phyloP scores from a whole-genome alignment of 2,797 vertebrate genomes.

The Urophycis tenuis region DNA sequence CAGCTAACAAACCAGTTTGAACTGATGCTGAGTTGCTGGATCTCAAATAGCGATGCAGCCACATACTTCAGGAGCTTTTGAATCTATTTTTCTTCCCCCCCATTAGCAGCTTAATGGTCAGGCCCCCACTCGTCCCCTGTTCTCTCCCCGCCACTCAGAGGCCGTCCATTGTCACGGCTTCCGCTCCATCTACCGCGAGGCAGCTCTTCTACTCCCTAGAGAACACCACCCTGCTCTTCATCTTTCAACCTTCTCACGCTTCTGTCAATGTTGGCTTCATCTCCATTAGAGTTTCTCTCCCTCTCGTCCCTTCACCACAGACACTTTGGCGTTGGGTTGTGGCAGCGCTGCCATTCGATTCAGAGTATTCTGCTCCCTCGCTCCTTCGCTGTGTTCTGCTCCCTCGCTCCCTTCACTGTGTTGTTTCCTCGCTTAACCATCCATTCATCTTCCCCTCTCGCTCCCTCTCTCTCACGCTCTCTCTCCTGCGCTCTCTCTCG shows the following conservation, averaged over 20 bases:
- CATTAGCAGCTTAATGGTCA: no score
- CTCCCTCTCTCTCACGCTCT: slow-evolving; percentile 41
- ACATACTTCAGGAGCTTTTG: no score
- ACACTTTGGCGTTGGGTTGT: no score
- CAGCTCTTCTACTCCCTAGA: neutral
- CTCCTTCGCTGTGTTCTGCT: neutral
- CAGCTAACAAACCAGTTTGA: no score
- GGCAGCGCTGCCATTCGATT: neutral
- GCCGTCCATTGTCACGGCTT: no score
- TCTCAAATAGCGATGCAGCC: no score
- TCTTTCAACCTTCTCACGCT: neutral
- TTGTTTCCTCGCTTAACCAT: slow-evolving; percentile 33
- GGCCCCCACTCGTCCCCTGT: no score
- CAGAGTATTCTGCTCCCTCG: neutral
- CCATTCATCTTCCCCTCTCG: slow-evolving; percentile 26
- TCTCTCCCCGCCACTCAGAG: no score
- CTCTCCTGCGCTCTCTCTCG: slow-evolving; percentile 28
- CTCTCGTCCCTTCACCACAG: neutral
- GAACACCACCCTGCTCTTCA: no score
- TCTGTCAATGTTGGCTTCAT: neutral
- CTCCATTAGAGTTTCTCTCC: neutral
- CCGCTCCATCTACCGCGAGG: no score
- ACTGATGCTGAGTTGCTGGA: no score
- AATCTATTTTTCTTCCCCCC: no score
- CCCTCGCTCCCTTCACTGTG: slow-evolving; percentile 24